A percentile compares a stretch with the other conserved stretches of the same genome.
Evolutionary conservation across 2,113 vertebrate species (phyloP).

Genomic region (Notechis scutatus): DNA sequence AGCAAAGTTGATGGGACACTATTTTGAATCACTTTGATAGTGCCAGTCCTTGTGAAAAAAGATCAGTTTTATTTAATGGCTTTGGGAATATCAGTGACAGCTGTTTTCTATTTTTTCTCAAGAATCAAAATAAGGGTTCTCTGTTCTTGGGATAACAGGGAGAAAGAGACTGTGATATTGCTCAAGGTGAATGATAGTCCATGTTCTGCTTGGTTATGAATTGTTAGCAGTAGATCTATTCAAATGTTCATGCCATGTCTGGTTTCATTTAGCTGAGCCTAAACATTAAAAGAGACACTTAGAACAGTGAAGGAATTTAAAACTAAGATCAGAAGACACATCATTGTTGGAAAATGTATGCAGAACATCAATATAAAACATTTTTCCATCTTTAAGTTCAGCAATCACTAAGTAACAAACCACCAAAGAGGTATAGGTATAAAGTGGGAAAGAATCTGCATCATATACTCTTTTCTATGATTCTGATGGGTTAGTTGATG

Average conservation of each 20-base stretch:
- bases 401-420: conserved; percentile 27
- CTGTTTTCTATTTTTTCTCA: neutral
- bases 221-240: neutral
- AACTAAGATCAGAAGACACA: conserved; percentile 26
- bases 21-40: neutral
- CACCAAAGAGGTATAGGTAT: neutral
- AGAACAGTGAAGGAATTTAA: conserved; percentile 13
- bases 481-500: conserved; percentile 29
- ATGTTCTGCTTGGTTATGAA: neutral
- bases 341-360: conserved; percentile 30
- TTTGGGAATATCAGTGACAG: too few relatives aligned
- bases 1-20: neutral
- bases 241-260: neutral
- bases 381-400: conserved; percentile 42
- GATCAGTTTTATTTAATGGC: neutral
- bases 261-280: conserved; percentile 2
- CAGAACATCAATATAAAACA: conserved; percentile 37
- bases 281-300: conserved; percentile 9
- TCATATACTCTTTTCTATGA: conserved; percentile 26
- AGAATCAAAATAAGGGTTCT: neutral
- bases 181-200: neutral
- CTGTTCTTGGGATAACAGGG: neutral
- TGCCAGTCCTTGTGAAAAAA: neutral
- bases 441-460: neutral
- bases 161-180: neutral